phyloP scores from a whole-genome alignment of 2,113 vertebrate genomes.

The Phoxinus phoxinus region DNA sequence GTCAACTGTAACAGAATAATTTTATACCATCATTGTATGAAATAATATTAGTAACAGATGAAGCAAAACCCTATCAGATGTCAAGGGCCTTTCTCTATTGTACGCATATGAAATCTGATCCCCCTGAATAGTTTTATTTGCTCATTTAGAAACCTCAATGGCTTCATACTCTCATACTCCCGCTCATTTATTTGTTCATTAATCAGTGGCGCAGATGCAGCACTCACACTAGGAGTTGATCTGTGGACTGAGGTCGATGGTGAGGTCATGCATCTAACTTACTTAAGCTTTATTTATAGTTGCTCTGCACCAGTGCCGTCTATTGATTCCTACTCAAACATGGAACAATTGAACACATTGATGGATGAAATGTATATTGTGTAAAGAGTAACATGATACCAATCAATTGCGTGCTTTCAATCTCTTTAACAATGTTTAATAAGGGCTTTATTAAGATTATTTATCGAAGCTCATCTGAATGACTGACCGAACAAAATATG shows the following conservation, averaged over 20 bases:
- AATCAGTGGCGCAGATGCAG: slow-evolving; percentile 1
- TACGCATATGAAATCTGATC: not conserved
- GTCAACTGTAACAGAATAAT: slow-evolving; percentile 5
- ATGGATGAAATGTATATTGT: slow-evolving; percentile 17
- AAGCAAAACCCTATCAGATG: slow-evolving; percentile 5
- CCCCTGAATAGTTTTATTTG: slow-evolving; percentile 16
- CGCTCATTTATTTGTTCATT: slow-evolving; percentile 8
- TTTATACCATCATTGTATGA: not conserved
- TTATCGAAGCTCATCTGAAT: not conserved
- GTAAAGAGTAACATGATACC: not conserved
- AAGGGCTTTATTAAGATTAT: not conserved
- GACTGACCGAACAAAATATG: not conserved
- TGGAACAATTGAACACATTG: slow-evolving; percentile 22
- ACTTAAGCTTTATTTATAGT: slow-evolving; percentile 34
- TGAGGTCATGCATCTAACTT: not conserved
- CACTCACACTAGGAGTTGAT: not conserved
- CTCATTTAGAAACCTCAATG: slow-evolving; percentile 12
- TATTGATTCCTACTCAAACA: slow-evolving; percentile 37
- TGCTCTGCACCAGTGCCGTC: slow-evolving; percentile 1
- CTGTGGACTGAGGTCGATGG: not conserved
- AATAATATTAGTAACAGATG: slow-evolving; percentile 25
- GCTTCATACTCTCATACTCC: slow-evolving; percentile 6
- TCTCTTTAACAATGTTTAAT: not conserved
- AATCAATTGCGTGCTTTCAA: not conserved
- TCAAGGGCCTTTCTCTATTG: not conserved